A percentile compares a stretch with the other conserved stretches of the same genome.
Conservation (phyloP, 2,113 vertebrate species). For the Ophthalmolycus amberensis region DNA sequence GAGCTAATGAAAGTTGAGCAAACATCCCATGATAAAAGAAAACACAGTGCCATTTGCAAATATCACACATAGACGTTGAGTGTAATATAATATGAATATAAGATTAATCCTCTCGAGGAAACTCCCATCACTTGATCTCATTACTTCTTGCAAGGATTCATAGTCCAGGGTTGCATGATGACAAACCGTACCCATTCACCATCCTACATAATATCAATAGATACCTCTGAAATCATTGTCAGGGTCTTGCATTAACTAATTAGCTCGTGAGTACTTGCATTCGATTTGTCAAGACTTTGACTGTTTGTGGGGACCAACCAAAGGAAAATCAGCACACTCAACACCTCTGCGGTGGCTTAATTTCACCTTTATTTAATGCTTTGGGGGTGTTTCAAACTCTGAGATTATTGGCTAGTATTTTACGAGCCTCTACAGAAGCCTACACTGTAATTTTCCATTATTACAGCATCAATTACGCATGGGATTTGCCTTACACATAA, state of each 20-base stretch:
- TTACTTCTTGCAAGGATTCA: not conserved
- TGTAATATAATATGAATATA: not conserved
- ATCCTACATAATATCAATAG: not conserved
- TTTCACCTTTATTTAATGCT: not conserved
- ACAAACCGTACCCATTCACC: not conserved
- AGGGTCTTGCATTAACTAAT: not conserved
- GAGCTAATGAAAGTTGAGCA: not conserved
- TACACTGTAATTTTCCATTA: not conserved
- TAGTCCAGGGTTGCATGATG: not conserved
- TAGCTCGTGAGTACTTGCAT: not conserved
- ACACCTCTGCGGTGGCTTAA: not conserved
- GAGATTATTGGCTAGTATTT: not conserved
- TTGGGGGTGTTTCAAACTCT: not conserved
- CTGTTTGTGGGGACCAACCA: not conserved
- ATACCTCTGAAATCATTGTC: not conserved
- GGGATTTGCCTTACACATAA: constrained; percentile 1
- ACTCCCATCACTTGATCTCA: not conserved
- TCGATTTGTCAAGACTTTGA: not conserved
- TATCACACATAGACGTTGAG: not conserved
- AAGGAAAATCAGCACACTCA: not conserved
- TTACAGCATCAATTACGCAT: constrained; percentile 11
- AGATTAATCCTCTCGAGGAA: not conserved
- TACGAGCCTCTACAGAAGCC: not conserved
- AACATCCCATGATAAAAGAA: not conserved
- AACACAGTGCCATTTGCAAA: not conserved